Base-by-base conservation (phyloP, 2,888 invertebrate species). In the Acronicta psi region DNA sequence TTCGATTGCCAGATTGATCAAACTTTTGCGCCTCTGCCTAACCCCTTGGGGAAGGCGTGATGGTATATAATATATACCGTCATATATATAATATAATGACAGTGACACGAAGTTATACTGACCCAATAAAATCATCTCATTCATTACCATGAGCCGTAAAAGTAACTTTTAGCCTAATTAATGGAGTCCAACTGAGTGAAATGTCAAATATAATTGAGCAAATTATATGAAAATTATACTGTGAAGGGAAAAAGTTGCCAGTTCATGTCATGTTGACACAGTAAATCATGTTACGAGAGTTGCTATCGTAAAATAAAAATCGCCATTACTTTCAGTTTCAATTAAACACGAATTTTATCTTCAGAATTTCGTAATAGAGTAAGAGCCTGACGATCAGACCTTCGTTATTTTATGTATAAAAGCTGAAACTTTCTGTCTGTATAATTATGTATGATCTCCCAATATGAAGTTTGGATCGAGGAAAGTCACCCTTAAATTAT, bases 191-290 rank as follows among this genome's bases (percentile, higher is more conserved):
- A 73, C 61, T 11, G 55, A 76, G 66, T 77, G 58, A 81, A 84
- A 84, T 82, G 82, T 77, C 80, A 82, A 71, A 82, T 69, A 63
- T 82, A 83, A 83, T 83, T 80, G 71, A 75, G 64, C 63, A 66
- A 80, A 83, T 83, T 82, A 73, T 72, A 69, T 54, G 69, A 75
- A 75, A 80, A 74, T 72, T 72, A 69, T 59, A 61, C 54, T 46
- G 47, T 66, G 51, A 20, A 57, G 44, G 51, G 62, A 65, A 73
- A 70, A 75, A 64, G 61, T 76, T 69, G 56, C 23, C 60, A 62
- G 67, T 68, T 58, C 40, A 66, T 56, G 56, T 67, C n/a, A 66
- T 69, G 72, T 79, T 81, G 79, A 77, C 75, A 77, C 68, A 79
- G 71, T 81, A 79, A 79, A 80, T 81, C 75, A 77, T 60, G 53